Conservation (phyloP, 2,888 invertebrate genomes). For the Escarpia spicata region DNA sequence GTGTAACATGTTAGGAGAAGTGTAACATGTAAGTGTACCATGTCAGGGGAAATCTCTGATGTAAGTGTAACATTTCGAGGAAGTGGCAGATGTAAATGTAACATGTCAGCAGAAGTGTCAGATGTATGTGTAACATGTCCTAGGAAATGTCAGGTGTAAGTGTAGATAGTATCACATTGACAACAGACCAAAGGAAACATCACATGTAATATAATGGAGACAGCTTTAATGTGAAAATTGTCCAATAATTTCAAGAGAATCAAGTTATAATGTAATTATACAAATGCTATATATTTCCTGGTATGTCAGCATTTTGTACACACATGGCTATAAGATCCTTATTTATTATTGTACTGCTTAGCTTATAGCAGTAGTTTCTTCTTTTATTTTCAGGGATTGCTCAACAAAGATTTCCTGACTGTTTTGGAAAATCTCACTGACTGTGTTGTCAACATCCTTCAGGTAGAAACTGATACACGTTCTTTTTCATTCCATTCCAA, state of each 20-base stretch:
- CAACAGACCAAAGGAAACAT: no score
- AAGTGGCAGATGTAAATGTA: neutral
- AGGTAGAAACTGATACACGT: conserved; percentile 6
- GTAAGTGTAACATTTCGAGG: neutral
- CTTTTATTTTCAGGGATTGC: conserved; percentile 24
- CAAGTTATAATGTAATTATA: no score
- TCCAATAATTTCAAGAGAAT: no score
- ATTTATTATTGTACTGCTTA: neutral
- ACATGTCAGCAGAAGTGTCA: neutral
- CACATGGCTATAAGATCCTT: no score
- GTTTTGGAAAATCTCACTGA: conserved; percentile 13
- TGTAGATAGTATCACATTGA: neutral
- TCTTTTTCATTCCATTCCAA: neutral
- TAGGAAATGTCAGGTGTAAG: neutral
- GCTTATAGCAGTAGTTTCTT: neutral
- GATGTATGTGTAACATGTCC: neutral
- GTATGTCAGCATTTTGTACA: no score
- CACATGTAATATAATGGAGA: no score
- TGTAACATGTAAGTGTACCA: neutral
- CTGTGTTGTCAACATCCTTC: neutral
- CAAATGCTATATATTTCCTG: no score
- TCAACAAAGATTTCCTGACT: neutral
- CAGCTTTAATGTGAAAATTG: no score
- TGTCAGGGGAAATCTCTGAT: neutral
- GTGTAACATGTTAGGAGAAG: neutral